These are phyloP conservation scores for Linnaemya tessellans DNA, from an alignment of 2,888 invertebrate species.

Conservation along the genomic window DNA sequence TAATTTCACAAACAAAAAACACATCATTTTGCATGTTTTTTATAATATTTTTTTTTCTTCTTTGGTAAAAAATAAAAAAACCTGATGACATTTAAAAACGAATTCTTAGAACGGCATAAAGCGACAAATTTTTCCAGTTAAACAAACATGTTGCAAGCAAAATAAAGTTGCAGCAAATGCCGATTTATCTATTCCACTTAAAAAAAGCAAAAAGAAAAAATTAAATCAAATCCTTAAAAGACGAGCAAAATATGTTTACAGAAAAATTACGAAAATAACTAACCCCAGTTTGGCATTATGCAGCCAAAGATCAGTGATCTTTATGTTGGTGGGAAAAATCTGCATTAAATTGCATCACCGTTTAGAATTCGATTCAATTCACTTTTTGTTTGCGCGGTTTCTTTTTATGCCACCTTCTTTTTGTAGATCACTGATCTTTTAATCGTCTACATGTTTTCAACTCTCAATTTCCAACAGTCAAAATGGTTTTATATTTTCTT, in stretches of 20 bases:
- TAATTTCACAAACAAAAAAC: conserved; percentile 1
- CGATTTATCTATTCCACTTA: conserved; percentile 20
- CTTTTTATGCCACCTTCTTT: conserved; percentile 35
- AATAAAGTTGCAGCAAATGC: conserved; percentile 43
- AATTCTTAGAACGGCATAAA: conserved; percentile 50
- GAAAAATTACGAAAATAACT: conserved; percentile 16
- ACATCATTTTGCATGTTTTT: neutral
- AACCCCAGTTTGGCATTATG: conserved; percentile 52
- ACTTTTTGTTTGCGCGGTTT: conserved; percentile 27
- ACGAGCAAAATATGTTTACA: conserved; percentile 1
- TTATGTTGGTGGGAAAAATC: conserved; percentile 61
- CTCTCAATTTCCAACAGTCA: conserved; percentile 66
- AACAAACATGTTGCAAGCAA: conserved; percentile 33
- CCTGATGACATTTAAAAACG: conserved; percentile 57
- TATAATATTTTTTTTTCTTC: neutral
- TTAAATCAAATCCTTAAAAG: conserved; percentile 39
- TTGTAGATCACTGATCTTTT: conserved; percentile 59
- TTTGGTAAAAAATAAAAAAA: conserved; percentile 20
- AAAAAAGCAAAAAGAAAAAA: neutral
- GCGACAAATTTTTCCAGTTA: neutral
- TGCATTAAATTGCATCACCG: conserved; percentile 58
- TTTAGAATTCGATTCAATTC: conserved; percentile 59
- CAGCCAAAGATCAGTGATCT: conserved; percentile 53
- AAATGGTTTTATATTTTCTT: conserved; percentile 3
- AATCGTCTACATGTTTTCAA: conserved; percentile 47